These are phyloP conservation scores for Drosophila dunni DNA, from an alignment of 1,140 invertebrate species.

Conservation along the genomic window DNA sequence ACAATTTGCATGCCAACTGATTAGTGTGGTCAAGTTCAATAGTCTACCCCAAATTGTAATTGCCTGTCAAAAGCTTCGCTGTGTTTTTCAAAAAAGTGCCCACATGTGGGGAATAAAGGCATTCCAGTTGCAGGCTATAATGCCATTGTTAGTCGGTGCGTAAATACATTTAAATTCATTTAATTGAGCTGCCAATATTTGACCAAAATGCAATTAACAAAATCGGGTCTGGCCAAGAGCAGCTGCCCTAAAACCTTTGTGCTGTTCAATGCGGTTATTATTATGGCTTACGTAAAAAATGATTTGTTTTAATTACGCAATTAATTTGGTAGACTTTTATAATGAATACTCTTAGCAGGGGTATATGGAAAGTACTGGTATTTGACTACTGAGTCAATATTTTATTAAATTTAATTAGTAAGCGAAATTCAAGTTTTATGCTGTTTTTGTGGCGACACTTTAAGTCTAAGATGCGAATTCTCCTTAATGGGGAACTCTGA, in stretches of 20 bases:
- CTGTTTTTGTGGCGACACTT: conserved; percentile 35
- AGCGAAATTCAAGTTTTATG: conserved; percentile 45
- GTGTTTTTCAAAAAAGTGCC: conserved; percentile 8
- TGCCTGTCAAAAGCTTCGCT: conserved; percentile 64
- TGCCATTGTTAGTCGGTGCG: conserved; percentile 40
- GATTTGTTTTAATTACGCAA: conserved; percentile 76
- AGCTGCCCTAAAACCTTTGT: conserved; percentile 13
- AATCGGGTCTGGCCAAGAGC: conserved; percentile 48
- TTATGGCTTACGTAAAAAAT: conserved; percentile 37
- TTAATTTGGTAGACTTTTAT: conserved; percentile 62
- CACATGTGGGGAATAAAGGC: background rate
- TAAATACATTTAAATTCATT: conserved; percentile 77
- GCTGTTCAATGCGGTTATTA: conserved; percentile 37
- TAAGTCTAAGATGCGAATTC: background rate
- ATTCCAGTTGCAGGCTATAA: background rate
- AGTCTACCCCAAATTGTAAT: conserved; percentile 63
- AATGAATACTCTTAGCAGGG: too few relatives aligned
- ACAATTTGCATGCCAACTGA: conserved; percentile 42
- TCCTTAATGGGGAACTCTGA: background rate
- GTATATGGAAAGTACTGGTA: too few relatives aligned
- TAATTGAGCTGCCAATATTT: conserved; percentile 84
- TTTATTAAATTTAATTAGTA: conserved; percentile 54
- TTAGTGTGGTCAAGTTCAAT: conserved; percentile 53
- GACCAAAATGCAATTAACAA: conserved; percentile 84
- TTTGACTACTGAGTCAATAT: too few relatives aligned